A percentile compares a stretch with the other conserved stretches of the same genome.
phyloP scores from a whole-genome alignment of 2,113 vertebrate species.

The Ophthalmolycus amberensis region DNA sequence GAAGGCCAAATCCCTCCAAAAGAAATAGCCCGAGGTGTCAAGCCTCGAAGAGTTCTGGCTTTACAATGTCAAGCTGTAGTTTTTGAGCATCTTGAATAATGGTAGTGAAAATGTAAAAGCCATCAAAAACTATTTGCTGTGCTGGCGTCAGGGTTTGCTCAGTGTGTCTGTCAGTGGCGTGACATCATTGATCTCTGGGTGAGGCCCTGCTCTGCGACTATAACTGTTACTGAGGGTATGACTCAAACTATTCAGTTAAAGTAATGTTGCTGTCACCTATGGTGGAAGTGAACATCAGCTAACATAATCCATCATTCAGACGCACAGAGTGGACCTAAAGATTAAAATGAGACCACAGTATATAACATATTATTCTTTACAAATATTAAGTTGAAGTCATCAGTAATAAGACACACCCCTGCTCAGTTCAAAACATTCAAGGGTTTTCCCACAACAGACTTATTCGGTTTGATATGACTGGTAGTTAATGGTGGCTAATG shows the following conservation, averaged over 20 bases:
- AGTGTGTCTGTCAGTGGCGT: too few species aligned
- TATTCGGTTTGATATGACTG: not conserved
- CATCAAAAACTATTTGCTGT: too few species aligned
- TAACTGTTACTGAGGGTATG: not conserved
- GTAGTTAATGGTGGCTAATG: not conserved
- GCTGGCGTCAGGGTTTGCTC: too few species aligned
- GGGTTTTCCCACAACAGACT: too few species aligned
- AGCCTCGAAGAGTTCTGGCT: constrained; percentile 17
- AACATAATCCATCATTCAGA: not conserved
- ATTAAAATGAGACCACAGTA: not conserved
- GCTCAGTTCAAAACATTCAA: too few species aligned
- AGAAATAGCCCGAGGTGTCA: constrained; percentile 11
- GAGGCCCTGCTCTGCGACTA: not conserved
- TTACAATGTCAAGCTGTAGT: not conserved
- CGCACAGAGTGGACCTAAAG: not conserved
- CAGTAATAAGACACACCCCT: too few species aligned
- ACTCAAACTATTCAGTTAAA: not conserved
- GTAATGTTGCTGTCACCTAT: not conserved
- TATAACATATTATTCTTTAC: too few species aligned
- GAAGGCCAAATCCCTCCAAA: constrained; percentile 37
- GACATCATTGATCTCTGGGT: too few species aligned
- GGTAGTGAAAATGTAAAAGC: too few species aligned
- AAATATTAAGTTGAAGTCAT: too few species aligned
- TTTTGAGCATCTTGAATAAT: not conserved
- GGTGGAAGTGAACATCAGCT: constrained; percentile 1